These are phyloP conservation scores for Condylura cristata DNA, from an alignment of 2,113 vertebrate species.

Conservation along the genomic window DNA sequence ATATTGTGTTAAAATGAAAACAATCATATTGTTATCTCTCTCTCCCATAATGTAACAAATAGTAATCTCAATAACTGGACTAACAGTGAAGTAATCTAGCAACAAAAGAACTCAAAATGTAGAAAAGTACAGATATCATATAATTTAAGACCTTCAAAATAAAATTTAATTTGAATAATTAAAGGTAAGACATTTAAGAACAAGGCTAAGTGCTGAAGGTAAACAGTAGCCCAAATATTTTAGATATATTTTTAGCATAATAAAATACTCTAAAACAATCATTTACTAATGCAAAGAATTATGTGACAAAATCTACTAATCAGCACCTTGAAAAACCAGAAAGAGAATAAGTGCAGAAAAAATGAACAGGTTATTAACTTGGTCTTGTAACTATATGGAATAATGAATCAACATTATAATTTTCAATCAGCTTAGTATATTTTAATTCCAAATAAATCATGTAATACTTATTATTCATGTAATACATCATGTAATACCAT, in stretches of 20 bases:
- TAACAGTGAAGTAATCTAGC: neutral
- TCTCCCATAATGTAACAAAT: neutral
- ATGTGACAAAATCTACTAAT: constrained; percentile 2
- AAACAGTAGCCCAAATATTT: neutral
- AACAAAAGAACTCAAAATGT: constrained; percentile 29
- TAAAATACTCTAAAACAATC: constrained; percentile 19
- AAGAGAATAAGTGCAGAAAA: neutral
- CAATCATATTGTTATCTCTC: neutral
- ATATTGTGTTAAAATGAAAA: constrained; percentile 39
- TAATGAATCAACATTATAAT: constrained; percentile 19
- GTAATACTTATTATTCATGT: too few relatives aligned
- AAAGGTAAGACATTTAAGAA: neutral
- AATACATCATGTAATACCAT: neutral
- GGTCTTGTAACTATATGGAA: neutral
- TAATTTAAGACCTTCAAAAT: neutral
- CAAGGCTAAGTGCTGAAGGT: constrained; percentile 24
- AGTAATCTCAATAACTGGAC: neutral
- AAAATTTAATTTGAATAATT: constrained; percentile 51
- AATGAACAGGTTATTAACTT: neutral
- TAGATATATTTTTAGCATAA: constrained; percentile 45
- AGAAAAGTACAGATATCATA: neutral
- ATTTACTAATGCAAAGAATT: constrained; percentile 15
- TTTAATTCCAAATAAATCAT: constrained; percentile 33
- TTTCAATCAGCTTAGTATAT: neutral
- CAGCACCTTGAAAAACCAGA: neutral